Conservation (phyloP, 2,888 invertebrate species). For the Noctua janthina region DNA sequence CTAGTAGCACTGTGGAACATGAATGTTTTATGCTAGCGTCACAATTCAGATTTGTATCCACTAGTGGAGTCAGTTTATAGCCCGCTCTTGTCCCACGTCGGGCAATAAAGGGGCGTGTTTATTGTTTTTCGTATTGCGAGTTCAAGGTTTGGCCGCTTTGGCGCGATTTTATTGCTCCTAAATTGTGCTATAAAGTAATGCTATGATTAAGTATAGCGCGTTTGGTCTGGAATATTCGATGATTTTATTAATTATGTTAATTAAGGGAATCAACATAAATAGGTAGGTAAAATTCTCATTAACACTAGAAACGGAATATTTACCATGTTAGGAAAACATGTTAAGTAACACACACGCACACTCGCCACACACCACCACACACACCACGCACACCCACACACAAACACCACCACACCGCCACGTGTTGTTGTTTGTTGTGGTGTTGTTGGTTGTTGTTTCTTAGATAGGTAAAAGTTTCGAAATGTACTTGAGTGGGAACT, state of each 20-base stretch:
- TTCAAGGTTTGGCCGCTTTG: slow-evolving; percentile 73
- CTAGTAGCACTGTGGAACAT: slow-evolving; percentile 78
- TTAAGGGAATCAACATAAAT: not conserved
- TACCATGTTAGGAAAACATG: too few species aligned
- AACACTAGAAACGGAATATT: too few species aligned
- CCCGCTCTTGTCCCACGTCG: slow-evolving; percentile 76
- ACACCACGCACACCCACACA: too few species aligned
- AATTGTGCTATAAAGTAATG: slow-evolving; percentile 61
- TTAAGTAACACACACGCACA: too few species aligned
- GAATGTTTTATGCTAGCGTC: slow-evolving; percentile 87
- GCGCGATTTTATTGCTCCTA: slow-evolving; percentile 66
- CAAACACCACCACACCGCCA: too few species aligned
- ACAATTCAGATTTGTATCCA: slow-evolving; percentile 88
- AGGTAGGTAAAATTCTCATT: not conserved
- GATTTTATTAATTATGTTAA: slow-evolving; percentile 15
- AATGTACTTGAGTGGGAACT: not conserved
- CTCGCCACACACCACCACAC: too few species aligned
- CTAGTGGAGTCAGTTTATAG: slow-evolving; percentile 80
- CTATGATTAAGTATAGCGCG: slow-evolving; percentile 50
- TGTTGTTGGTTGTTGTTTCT: too few species aligned
- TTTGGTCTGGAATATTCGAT: slow-evolving; percentile 36
- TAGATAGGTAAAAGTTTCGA: not conserved
- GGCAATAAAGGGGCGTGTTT: slow-evolving; percentile 80
- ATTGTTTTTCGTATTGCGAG: slow-evolving; percentile 79
- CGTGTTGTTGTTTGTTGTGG: too few species aligned